Evolutionary conservation across 2,888 invertebrate genomes (phyloP).

Genomic region (Mantis religiosa): DNA sequence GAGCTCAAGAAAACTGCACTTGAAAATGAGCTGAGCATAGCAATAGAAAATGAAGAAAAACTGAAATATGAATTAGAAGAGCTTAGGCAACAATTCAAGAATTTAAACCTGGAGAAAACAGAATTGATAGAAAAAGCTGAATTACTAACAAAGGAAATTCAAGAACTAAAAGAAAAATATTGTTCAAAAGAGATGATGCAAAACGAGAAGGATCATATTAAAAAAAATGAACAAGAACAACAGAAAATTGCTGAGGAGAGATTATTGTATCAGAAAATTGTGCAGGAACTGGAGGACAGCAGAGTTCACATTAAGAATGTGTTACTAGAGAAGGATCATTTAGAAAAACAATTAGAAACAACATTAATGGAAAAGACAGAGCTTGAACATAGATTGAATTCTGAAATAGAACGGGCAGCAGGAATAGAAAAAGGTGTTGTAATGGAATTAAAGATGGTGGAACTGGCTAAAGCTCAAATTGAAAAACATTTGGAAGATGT

Average conservation of each 20-base stretch:
- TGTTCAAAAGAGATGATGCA: not conserved
- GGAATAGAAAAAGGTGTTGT: not conserved
- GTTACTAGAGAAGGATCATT: not conserved
- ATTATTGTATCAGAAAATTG: not conserved
- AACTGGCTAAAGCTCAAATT: not conserved
- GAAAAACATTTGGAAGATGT: not conserved
- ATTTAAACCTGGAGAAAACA: not conserved
- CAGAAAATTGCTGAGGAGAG: not conserved
- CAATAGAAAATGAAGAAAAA: not conserved
- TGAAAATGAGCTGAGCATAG: not conserved
- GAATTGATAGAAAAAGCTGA: not conserved
- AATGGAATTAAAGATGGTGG: not conserved
- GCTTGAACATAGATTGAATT: not conserved
- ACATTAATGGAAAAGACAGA: not conserved
- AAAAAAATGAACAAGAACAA: not conserved
- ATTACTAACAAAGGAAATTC: not conserved
- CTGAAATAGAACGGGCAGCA: not conserved
- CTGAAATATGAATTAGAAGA: not conserved
- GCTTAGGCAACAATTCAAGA: not conserved
- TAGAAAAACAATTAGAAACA: not conserved
- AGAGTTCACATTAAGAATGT: not conserved
- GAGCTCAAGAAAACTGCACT: not conserved
- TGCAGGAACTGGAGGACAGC: not conserved
- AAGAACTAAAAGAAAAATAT: not conserved
- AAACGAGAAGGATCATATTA: not conserved